Percentiles rank a stretch among this genome's conserved stretches.
These are phyloP conservation scores for Dipus sagitta DNA, from an alignment of 2,797 vertebrate genomes.

Conservation along the genomic window DNA sequence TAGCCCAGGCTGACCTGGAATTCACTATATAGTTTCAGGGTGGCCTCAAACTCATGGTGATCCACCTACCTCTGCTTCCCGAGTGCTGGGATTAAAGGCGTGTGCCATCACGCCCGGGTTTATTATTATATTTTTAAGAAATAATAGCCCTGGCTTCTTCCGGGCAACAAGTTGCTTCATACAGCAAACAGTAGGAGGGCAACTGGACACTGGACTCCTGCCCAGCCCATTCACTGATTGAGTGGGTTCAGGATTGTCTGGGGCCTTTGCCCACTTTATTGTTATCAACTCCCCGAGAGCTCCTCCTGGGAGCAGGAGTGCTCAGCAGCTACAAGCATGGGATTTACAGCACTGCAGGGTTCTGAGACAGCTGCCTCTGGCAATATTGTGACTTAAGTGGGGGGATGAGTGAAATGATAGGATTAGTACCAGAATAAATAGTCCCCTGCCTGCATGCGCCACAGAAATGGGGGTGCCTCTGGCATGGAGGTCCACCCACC, in stretches of 20 bases:
- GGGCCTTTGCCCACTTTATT: too few relatives aligned
- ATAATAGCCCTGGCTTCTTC: background rate
- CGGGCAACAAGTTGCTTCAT: background rate
- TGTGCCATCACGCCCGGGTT: too few relatives aligned
- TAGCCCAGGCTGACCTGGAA: too few relatives aligned
- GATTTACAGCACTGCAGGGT: background rate
- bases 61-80: too few relatives aligned
- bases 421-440: constrained; percentile 49
- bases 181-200: background rate
- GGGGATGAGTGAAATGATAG: background rate
- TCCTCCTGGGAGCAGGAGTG: background rate
- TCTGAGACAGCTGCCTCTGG: constrained; percentile 6
- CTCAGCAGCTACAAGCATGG: background rate
- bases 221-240: background rate
- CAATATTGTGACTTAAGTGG: constrained; percentile 64
- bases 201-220: accelerated
- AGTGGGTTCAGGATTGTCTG: background rate
- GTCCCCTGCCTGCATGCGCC: background rate
- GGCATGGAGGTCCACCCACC: background rate
- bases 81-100: too few relatives aligned
- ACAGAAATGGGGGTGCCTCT: background rate
- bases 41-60: too few relatives aligned
- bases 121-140: background rate
- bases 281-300: background rate
- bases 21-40: too few relatives aligned